Conservation (phyloP, 2,888 invertebrate genomes). For the Malthinus seriepunctatus region DNA sequence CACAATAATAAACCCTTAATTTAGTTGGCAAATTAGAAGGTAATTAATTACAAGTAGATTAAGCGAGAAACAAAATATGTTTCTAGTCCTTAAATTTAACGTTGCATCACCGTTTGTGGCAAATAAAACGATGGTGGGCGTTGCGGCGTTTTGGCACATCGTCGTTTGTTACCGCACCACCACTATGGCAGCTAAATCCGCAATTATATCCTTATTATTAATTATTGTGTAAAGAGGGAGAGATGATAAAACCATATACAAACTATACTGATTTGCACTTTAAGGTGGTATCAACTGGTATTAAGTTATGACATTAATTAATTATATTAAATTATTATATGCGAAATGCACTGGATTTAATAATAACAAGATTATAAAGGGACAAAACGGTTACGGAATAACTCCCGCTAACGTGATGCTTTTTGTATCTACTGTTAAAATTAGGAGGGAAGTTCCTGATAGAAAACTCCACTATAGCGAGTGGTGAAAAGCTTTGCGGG, state of each 20-base stretch:
- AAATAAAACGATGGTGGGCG: conserved; percentile 8
- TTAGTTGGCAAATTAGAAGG: neutral
- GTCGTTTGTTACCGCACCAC: conserved; percentile 11
- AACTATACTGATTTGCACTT: conserved; percentile 6
- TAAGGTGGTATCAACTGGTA: conserved; percentile 12
- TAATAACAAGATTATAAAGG: conserved; percentile 11
- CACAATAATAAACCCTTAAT: no score
- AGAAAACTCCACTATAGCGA: no score
- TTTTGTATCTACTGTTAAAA: no score
- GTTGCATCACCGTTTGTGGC: conserved; percentile 17
- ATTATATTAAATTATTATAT: conserved; percentile 14
- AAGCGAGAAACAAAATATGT: neutral
- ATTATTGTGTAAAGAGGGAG: conserved; percentile 19
- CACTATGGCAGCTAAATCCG: conserved; percentile 15
- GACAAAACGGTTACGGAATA: no score
- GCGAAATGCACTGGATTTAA: conserved; percentile 13
- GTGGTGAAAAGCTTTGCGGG: no score
- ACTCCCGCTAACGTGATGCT: no score
- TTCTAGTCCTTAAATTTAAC: conserved; percentile 9
- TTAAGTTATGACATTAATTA: conserved; percentile 23
- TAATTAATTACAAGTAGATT: neutral
- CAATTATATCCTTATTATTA: conserved; percentile 26
- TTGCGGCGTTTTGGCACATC: conserved; percentile 9
- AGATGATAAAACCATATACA: conserved; percentile 2
- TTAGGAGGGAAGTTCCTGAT: no score